phyloP scores from a whole-genome alignment of 2,113 vertebrate genomes.

The Falcunculus frontatus region DNA sequence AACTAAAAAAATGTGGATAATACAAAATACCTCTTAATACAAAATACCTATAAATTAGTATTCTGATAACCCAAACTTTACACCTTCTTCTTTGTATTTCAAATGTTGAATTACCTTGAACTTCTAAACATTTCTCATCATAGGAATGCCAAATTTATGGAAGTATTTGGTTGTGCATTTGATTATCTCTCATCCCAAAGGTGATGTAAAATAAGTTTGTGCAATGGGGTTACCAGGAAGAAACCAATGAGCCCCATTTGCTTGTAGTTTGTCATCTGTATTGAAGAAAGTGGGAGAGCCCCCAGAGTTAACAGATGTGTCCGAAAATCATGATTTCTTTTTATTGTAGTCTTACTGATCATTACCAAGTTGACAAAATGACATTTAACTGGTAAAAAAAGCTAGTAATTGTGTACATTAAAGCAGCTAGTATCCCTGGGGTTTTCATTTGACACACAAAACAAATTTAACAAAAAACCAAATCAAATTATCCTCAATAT shows the following conservation, averaged over 20 bases:
- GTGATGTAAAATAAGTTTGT: not conserved
- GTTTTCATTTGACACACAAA: not conserved
- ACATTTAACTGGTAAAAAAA: not conserved
- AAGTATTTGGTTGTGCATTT: not conserved
- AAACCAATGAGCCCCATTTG: not conserved
- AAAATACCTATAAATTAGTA: not conserved
- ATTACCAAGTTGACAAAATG: constrained; percentile 1
- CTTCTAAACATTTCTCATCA: not conserved
- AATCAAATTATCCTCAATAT: not conserved
- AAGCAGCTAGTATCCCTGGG: not conserved
- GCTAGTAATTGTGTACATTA: not conserved
- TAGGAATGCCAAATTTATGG: not conserved
- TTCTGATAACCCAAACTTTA: not conserved
- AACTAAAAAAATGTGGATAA: not conserved
- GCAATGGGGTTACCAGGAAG: not conserved
- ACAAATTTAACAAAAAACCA: not conserved
- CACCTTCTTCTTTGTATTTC: not conserved
- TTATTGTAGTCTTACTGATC: not conserved
- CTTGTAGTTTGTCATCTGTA: not conserved
- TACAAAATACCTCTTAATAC: not conserved
- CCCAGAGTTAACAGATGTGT: not conserved
- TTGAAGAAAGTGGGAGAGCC: not conserved
- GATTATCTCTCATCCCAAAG: not conserved
- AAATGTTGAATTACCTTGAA: not conserved
- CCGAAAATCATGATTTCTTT: not conserved